phyloP scores from a whole-genome alignment of 2,888 invertebrate species.

The Rhagophthalmus giganteus region DNA sequence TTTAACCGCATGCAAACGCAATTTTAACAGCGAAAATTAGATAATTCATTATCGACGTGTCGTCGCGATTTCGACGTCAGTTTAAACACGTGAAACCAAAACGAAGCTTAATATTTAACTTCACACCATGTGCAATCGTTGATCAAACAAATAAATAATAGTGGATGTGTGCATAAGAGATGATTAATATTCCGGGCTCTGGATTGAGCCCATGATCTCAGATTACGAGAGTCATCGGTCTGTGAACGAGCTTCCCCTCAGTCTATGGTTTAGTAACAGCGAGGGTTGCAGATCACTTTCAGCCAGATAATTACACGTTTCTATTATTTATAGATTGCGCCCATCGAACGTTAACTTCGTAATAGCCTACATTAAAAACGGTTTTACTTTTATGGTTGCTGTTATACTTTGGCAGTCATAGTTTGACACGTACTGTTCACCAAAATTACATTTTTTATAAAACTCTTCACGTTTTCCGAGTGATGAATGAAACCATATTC shows the following conservation, averaged over 20 bases:
- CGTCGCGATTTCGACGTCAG: conserved; percentile 12
- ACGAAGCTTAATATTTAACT: conserved; percentile 38
- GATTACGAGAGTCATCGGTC: conserved; percentile 51
- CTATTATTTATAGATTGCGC: conserved; percentile 46
- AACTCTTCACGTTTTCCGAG: too few species aligned
- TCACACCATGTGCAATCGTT: conserved; percentile 41
- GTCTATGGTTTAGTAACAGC: conserved; percentile 44
- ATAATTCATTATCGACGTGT: too few species aligned
- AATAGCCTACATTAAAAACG: conserved; percentile 10
- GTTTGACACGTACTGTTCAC: conserved; percentile 16
- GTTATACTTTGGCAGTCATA: conserved; percentile 13
- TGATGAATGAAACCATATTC: too few species aligned
- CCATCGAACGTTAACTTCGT: conserved; percentile 10
- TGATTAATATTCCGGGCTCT: conserved; percentile 44
- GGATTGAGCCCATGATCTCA: conserved; percentile 41
- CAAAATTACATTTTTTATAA: too few species aligned
- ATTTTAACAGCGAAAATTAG: too few species aligned
- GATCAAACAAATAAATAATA: conserved; percentile 46
- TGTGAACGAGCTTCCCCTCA: conserved; percentile 40
- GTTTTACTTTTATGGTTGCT: conserved; percentile 7
- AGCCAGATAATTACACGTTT: conserved; percentile 50
- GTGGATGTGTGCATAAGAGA: conserved; percentile 41
- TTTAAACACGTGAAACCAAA: conserved; percentile 14
- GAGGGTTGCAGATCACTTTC: conserved; percentile 48
- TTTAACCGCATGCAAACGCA: too few species aligned